phyloP scores from a whole-genome alignment of 2,888 invertebrate genomes.

The Myopa testacea region DNA sequence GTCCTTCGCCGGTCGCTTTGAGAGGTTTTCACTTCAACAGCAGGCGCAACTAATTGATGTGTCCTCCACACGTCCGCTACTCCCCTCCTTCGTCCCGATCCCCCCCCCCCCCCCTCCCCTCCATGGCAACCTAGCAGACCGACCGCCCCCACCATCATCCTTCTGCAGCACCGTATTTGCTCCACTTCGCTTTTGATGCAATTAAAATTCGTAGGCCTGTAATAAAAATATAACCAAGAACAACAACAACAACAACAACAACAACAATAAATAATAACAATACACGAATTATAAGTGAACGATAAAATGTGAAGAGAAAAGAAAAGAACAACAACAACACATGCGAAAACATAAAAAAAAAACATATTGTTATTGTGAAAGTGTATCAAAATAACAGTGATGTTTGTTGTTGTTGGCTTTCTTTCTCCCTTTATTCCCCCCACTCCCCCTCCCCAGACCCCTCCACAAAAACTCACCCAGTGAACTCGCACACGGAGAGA shows the following conservation, averaged over 20 bases:
- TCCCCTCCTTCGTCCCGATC: conserved; percentile 23
- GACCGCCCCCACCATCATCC: conserved; percentile 21
- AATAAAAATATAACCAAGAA: conserved; percentile 25
- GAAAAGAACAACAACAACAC: conserved; percentile 35
- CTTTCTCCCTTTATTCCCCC: too few relatives aligned
- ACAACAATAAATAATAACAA: conserved; percentile 17
- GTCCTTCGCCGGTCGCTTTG: conserved; percentile 14
- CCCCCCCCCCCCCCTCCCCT: not conserved
- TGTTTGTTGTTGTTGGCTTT: too few relatives aligned
- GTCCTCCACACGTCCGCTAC: conserved; percentile 43
- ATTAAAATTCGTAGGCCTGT: conserved; percentile 66
- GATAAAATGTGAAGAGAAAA: conserved; percentile 38
- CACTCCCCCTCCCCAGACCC: too few relatives aligned
- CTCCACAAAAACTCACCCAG: conserved; percentile 58
- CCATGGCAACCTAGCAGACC: too few relatives aligned
- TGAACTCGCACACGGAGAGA: conserved; percentile 63
- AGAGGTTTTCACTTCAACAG: conserved; percentile 1
- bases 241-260: conserved; percentile 29
- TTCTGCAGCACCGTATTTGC: conserved; percentile 3
- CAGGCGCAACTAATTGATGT: conserved; percentile 52
- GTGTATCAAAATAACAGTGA: too few relatives aligned
- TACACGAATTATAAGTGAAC: conserved; percentile 7
- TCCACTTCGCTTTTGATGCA: conserved; percentile 45
- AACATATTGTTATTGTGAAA: not conserved
- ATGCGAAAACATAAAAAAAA: conserved; percentile 10